Conservation (phyloP, 2,113 vertebrate genomes). For the Catagonus wagneri region DNA sequence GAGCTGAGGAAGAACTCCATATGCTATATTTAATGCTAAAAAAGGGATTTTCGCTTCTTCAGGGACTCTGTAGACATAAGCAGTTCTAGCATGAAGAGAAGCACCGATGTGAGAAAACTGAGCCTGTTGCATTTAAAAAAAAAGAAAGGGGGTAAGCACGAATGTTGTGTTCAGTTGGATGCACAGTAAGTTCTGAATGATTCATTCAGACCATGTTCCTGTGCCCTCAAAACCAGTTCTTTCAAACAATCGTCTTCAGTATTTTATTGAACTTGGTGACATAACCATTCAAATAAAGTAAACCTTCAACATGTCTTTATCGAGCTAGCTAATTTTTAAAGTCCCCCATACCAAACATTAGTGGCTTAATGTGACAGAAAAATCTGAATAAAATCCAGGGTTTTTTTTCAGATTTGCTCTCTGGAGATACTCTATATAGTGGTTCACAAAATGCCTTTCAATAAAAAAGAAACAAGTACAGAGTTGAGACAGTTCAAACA, state of each 20-base stretch:
- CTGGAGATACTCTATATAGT: neutral
- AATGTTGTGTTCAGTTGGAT: conserved; percentile 46
- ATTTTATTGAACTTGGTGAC: neutral
- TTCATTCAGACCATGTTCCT: conserved; percentile 39
- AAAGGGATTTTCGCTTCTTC: conserved; percentile 91
- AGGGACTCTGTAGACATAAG: conserved; percentile 95
- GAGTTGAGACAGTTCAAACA: conserved; percentile 18
- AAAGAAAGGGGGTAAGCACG: conserved; percentile 59
- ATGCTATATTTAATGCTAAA: conserved; percentile 91
- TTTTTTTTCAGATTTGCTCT: neutral
- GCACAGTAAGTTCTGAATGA: neutral
- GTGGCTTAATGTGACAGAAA: conserved; percentile 13
- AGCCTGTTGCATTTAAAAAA: conserved; percentile 87
- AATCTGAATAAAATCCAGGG: neutral
- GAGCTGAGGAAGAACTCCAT: conserved; percentile 93
- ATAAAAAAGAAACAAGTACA: conserved; percentile 40
- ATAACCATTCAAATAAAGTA: conserved; percentile 23
- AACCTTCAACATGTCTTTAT: neutral
- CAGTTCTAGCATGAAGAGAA: conserved; percentile 96
- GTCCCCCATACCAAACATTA: neutral
- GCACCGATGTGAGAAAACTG: conserved; percentile 96
- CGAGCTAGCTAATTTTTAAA: conserved; percentile 18
- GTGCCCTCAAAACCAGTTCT: conserved; percentile 52
- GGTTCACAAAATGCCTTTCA: conserved; percentile 9
- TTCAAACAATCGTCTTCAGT: neutral